Conservation (phyloP, 2,113 vertebrate species). For the Colistium nudipinnis region DNA sequence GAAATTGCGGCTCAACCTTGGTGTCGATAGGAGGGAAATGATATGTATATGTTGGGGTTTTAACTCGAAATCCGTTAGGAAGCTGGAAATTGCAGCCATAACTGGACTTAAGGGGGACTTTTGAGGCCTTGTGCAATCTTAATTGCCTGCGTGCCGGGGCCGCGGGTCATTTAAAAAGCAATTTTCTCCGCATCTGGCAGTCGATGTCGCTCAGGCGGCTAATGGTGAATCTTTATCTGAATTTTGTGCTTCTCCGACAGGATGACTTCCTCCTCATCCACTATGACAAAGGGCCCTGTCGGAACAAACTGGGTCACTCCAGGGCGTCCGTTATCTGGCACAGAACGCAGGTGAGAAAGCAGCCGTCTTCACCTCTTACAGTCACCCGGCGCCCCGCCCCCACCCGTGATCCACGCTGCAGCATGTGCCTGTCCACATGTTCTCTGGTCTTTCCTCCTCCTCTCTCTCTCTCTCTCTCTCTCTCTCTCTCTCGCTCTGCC, state of each 20-base stretch:
- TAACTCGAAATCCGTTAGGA: background rate
- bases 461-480: slow-evolving; percentile 6
- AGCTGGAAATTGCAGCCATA: background rate
- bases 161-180: slow-evolving; percentile 48
- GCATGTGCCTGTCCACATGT: slow-evolving; percentile 57
- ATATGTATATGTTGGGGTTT: background rate
- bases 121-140: slow-evolving; percentile 48
- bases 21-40: slow-evolving; percentile 17
- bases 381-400: background rate
- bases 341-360: slow-evolving; percentile 93
- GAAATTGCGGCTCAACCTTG: slow-evolving; percentile 34
- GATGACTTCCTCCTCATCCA: slow-evolving; percentile 99
- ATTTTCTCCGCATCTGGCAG: slow-evolving; percentile 42
- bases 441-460: background rate
- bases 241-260: slow-evolving; percentile 71
- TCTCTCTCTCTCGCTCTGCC: slow-evolving; percentile 3
- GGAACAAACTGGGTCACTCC: slow-evolving; percentile 98
- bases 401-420: slow-evolving; percentile 26
- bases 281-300: slow-evolving; percentile 98
- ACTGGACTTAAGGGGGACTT: slow-evolving; percentile 7
- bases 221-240: slow-evolving; percentile 42
- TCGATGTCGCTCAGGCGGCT: slow-evolving; percentile 27
- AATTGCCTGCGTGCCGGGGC: slow-evolving; percentile 8
- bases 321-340: slow-evolving; percentile 99
- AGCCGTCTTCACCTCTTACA: slow-evolving; percentile 5